Base-by-base conservation (phyloP, 2,888 invertebrate genomes). In the Brachyopa scutellaris region DNA sequence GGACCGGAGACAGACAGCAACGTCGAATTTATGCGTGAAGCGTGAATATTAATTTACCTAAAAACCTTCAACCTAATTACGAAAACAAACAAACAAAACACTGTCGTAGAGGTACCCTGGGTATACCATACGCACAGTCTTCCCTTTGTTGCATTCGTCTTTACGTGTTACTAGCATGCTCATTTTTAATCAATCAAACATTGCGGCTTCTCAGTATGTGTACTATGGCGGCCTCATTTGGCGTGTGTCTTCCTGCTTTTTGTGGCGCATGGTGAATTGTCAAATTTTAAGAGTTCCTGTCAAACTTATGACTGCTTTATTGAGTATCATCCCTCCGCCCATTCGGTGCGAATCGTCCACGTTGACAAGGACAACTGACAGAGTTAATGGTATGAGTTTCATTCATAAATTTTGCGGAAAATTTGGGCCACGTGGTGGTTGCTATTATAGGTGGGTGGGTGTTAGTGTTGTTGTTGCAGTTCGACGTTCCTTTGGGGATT, bases 211-310 rank as follows among this genome's bases (percentile, higher is more conserved):
- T 64, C 15, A 23, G 33, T 13, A n/a, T 19, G 29, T 19, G 21
- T 47, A 19, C 9, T 33, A 7, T 4, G 38, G 53, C 40, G 61
- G 74, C 57, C 74, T 45, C 61, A 74, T 74, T 80, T 80, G 67
- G 76, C 57, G 64, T 76, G 72, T 47, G 59, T 15, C 57, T 26
- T 51, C 49, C 13, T 57, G n/a, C 57, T 62, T 64, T n/a, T n/a
- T n/a, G n/a, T 80, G 42, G 57, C 51, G 51, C 67, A 17, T 64
- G 69, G 64, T 76, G 69, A 76, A 57, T 80, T 80, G 80, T 80
- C 80, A 80, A 80, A 80, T 80, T 80, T 76, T 76, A 76, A 80
- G 80, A 80, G 80, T 51, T 76, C 55, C 76, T 70, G 80, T 80
- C 80, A 80, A 80, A 80, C 19, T 80, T 80, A 42, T 76, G 80